Conservation (phyloP, 30 jellyfish, hydroid and myxozoan species). For the Aurelia sp. region DNA sequence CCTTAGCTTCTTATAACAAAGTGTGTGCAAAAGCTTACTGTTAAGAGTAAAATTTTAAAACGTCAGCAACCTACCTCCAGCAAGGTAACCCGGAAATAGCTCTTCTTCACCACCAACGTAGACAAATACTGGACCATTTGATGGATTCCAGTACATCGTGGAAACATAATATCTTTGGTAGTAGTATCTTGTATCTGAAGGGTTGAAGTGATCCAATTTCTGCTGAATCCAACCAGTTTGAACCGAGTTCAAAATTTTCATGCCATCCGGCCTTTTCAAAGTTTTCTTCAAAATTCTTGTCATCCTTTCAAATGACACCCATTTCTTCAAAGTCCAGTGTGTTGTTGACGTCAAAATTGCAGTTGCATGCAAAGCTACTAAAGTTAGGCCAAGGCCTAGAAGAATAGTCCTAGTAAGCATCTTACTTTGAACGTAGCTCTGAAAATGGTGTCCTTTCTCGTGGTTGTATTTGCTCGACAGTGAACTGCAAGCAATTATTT, state of each 20-base stretch:
- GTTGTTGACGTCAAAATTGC: constrained; percentile 47
- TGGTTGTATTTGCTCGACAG: not conserved
- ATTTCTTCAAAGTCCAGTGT: constrained; percentile 52
- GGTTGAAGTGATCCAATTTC: constrained; percentile 70
- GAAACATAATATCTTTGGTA: constrained; percentile 69
- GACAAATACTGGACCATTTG: constrained; percentile 80
- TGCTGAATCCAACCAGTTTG: constrained; percentile 64
- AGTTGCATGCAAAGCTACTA: constrained; percentile 21
- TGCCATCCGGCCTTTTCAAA: constrained; percentile 28
- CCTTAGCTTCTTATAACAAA: too few species aligned
- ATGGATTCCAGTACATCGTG: constrained; percentile 58
- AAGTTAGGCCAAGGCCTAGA: constrained; percentile 10
- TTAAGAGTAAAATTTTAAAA: not conserved
- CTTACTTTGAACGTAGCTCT: not conserved
- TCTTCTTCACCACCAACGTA: constrained; percentile 89
- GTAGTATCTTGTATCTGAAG: constrained; percentile 31
- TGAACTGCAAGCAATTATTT: not conserved
- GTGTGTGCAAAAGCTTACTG: not conserved
- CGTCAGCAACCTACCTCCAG: constrained; percentile 54
- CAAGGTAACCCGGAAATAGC: constrained; percentile 68
- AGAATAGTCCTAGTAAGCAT: constrained; percentile 13
- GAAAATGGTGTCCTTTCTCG: not conserved
- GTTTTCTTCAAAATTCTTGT: constrained; percentile 25
- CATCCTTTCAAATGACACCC: constrained; percentile 22
- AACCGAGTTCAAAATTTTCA: constrained; percentile 35